Conservation (phyloP, 2,888 invertebrate genomes). For the Chelonus formosanus region DNA sequence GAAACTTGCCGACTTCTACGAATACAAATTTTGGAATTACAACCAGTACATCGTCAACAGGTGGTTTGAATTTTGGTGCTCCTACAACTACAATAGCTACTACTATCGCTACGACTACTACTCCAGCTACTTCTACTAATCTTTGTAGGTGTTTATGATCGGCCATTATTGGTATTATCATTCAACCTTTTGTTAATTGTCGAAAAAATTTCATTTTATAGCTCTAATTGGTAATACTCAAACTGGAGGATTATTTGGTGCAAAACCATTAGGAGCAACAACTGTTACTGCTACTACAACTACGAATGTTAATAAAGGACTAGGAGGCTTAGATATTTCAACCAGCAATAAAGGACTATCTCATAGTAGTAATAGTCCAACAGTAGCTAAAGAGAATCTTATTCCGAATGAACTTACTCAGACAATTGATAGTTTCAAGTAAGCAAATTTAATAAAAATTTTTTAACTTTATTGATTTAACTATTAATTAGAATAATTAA, state of each 20-base stretch:
- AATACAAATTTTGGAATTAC: constrained; percentile 59
- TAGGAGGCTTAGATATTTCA: constrained; percentile 74
- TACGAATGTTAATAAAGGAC: constrained; percentile 69
- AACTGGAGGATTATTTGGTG: constrained; percentile 50
- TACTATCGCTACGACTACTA: too few species aligned
- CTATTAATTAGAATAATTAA: too few species aligned
- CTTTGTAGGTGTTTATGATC: constrained; percentile 40
- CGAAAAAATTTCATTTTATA: constrained; percentile 40
- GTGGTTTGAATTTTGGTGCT: constrained; percentile 48
- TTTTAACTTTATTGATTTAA: constrained; percentile 12
- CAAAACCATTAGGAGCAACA: constrained; percentile 47
- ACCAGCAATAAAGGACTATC: constrained; percentile 63
- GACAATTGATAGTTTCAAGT: constrained; percentile 82
- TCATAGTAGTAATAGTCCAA: constrained; percentile 65
- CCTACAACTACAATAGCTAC: constrained; percentile 39
- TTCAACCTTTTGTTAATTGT: constrained; percentile 6
- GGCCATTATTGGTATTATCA: constrained; percentile 39
- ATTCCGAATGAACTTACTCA: constrained; percentile 82
- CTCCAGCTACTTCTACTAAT: constrained; percentile 42
- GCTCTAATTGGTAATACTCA: constrained; percentile 51
- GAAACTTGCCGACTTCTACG: constrained; percentile 50
- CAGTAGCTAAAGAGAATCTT: constrained; percentile 71
- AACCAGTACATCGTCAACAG: constrained; percentile 48
- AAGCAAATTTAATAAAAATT: too few species aligned
- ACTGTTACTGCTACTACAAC: constrained; percentile 51